phyloP scores from a whole-genome alignment of 2,113 vertebrate species.

The Lamprotornis superbus region DNA sequence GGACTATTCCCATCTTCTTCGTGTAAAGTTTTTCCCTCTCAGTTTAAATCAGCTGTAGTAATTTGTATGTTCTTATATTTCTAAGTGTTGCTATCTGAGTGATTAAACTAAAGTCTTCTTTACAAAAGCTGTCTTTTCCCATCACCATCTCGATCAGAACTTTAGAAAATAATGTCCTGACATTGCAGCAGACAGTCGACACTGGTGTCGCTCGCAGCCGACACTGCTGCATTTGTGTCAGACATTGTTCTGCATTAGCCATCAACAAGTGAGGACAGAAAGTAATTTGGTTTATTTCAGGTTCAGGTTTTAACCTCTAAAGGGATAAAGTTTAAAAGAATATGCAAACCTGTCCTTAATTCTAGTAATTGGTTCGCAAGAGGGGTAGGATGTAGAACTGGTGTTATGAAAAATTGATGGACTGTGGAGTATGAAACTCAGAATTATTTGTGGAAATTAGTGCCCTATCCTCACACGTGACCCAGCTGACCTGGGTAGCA shows the following conservation, averaged over 20 bases:
- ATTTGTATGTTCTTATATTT: not conserved
- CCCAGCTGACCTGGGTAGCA: not conserved
- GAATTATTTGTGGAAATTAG: not conserved
- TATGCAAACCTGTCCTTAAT: not conserved
- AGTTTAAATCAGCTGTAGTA: not conserved
- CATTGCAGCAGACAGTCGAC: fast-evolving
- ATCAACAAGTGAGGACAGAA: not conserved
- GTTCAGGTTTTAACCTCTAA: not conserved
- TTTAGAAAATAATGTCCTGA: not conserved
- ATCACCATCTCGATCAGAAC: not conserved
- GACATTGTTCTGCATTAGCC: not conserved
- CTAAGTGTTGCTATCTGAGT: not conserved
- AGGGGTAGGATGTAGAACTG: not conserved
- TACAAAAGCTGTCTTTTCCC: not conserved
- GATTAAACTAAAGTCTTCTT: not conserved
- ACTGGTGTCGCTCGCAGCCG: fast-evolving
- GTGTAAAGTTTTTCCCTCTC: not conserved
- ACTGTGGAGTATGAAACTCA: not conserved
- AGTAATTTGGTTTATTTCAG: not conserved
- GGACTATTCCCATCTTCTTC: not conserved
- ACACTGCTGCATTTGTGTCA: not conserved
- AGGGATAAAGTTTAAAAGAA: not conserved
- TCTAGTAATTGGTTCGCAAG: not conserved
- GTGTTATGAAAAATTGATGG: fast-evolving
- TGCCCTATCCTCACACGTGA: fast-evolving